phyloP scores from a whole-genome alignment of 2,113 vertebrate species.

The Helogale parvula region DNA sequence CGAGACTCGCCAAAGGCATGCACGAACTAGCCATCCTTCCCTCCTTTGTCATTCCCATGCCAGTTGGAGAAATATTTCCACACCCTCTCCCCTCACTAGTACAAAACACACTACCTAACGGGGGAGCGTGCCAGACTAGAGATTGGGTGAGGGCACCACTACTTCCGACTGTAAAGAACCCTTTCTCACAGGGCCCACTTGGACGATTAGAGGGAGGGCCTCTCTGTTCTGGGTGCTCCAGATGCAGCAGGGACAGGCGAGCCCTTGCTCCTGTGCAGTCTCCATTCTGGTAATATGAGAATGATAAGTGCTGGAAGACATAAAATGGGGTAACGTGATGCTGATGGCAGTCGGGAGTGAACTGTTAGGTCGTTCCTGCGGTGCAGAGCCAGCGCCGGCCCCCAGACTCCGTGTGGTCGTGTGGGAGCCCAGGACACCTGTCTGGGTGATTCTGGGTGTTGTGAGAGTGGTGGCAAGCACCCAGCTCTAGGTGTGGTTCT shows the following conservation, averaged over 20 bases:
- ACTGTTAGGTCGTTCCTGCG: accelerated
- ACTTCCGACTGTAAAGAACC: accelerated
- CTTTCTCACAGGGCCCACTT: neutral
- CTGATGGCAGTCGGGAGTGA: too few species aligned
- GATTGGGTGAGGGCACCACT: accelerated
- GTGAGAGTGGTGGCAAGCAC: neutral
- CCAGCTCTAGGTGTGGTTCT: neutral
- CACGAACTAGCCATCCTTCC: too few species aligned
- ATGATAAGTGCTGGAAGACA: neutral
- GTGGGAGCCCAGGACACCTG: accelerated
- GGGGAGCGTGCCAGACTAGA: accelerated
- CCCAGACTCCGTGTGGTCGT: accelerated
- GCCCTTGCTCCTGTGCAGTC: neutral
- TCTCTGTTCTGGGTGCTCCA: neutral
- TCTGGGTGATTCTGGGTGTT: accelerated
- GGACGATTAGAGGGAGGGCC: neutral
- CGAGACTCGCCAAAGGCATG: neutral
- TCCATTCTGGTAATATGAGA: neutral
- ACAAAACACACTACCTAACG: neutral
- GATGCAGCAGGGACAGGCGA: neutral
- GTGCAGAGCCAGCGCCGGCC: neutral
- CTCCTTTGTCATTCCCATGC: neutral
- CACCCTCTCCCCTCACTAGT: too few species aligned
- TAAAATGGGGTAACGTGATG: accelerated
- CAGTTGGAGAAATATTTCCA: neutral